Evolutionary conservation across 2,888 invertebrate genomes (phyloP), one percentile per base, ranked within the genome.

Genomic region (Brenthis ino): DNA sequence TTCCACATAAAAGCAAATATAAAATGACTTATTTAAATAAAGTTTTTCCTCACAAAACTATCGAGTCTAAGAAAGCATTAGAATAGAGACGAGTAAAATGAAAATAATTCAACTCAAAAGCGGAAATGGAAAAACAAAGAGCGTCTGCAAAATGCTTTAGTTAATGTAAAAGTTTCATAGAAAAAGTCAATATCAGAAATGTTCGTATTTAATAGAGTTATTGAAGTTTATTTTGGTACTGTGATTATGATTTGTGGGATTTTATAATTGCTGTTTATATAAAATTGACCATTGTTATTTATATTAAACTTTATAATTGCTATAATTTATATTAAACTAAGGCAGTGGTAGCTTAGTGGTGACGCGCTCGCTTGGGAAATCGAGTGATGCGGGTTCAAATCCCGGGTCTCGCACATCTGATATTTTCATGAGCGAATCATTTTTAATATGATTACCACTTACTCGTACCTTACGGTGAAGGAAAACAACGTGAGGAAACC

Each of bases 111-210:
- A 63, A 63, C 53, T 63, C 33, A 51, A 54, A 24, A 43, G 53
- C 53, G 63, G 63, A 63, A 63, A 63, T 63, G 63, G 14, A 6
- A 63, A 63, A 54, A 63, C 63, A 63, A 63, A 63, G 63, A 63
- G n/a, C 16, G 54, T 43, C 63, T 63, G 37, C 63, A 43, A 20
- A 43, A 54, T 43, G 53, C 13, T 54, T 54, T 63, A 63, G 53
- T 54, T 63, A 63, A 54, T 63, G 54, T 54, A 24, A 54, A 63
- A 63, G 54, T 54, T 63, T 54, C 60, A 43, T 54, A 63, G 63
- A 63, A 13, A 63, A 63, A 37, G 50, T 13, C 6, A 53, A 53
- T 33, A 63, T 53, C 37, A 51, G 13, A 63, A 37, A 53, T 13
- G 48, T n/a, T 48, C n/a, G 48, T 50, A 48, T 4, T 28, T 60